Evolutionary conservation across 2,797 vertebrate genomes (phyloP), one percentile per base, ranked within the genome.

Genomic region (Spheniscus humboldti): DNA sequence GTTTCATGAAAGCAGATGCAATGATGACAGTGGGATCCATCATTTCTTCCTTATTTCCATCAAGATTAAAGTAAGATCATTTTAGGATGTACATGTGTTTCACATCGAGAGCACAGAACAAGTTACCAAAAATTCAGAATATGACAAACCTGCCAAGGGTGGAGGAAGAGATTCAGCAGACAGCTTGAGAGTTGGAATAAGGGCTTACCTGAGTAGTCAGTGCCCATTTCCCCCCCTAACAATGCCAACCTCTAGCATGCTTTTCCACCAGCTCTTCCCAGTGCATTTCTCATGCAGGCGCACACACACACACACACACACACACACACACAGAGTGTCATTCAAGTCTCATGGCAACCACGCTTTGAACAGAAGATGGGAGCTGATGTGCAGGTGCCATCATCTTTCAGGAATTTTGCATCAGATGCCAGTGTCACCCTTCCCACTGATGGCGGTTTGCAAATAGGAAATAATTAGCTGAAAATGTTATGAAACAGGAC

Each of bases 1-100:
- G 47, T 83, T 93, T 87, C n/a, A 71, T 79, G 39, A 89, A 85
- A 76, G 31, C 72, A 39, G 12, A 60, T 64, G 64, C 22, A 60
- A 94, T 52, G 30, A 69, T 85, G 52, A 39, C 56, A 94, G 52
- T 9, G 6, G 31, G 35, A 88, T 76, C 45, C 39, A 79, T 79
- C 2, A 83, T 55, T 78, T 82, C 43, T 85, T 87, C 50, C 63
- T 71, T 53, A 66, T 79, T 93, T 87, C 48, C 52, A 67, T 69
- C 30, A 89, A 87, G 67, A 90, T 59, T 73, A 73, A 93, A 92
- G 30, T 43, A 71, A 50, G 13, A 68, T 41, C 3, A 47, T 73
- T 93, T 92, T 55, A 85, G 16, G 19, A 63, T 48, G 20, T 41
- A 20, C 4, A 43, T 28, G 22, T 41, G 43, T 67, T 87, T 85